Percentiles rank a stretch among this genome's conserved stretches.
Evolutionary conservation across 1,140 invertebrate species (phyloP).

Genomic region (Conopomorpha cramerella): DNA sequence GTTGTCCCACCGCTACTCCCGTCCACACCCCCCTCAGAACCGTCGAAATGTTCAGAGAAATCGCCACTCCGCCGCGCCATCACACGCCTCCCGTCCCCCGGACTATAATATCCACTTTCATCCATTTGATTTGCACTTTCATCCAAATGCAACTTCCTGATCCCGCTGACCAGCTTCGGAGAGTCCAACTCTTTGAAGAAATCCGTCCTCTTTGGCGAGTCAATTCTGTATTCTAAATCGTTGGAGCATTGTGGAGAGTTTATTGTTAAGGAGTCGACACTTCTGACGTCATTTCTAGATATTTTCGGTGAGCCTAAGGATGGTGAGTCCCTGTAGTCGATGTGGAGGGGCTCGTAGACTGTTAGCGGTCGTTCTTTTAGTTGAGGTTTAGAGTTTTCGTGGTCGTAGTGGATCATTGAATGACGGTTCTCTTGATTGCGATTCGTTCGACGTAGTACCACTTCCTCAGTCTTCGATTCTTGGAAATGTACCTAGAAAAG

Average conservation of each 20-base stretch:
- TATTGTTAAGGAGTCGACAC: constrained; percentile 59
- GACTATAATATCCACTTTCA: constrained; percentile 45
- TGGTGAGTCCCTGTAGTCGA: constrained; percentile 43
- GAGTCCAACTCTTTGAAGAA: constrained; percentile 49
- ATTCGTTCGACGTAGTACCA: constrained; percentile 31
- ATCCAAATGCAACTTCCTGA: constrained; percentile 43
- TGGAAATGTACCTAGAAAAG: constrained; percentile 46
- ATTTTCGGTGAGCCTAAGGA: constrained; percentile 43
- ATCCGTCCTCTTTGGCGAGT: constrained; percentile 49
- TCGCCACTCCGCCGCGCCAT: constrained; percentile 20
- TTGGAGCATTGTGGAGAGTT: constrained; percentile 54
- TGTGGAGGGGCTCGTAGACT: constrained; percentile 39
- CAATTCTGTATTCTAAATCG: constrained; percentile 46
- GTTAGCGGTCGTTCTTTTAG: constrained; percentile 42
- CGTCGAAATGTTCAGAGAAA: constrained; percentile 29
- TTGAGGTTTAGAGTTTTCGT: constrained; percentile 35
- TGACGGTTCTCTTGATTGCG: constrained; percentile 42
- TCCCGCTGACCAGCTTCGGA: constrained; percentile 31
- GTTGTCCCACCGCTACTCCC: constrained; percentile 33
- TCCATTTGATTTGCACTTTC: constrained; percentile 47
- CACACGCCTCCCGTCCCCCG: constrained; percentile 22
- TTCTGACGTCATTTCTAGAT: constrained; percentile 39
- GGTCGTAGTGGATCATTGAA: constrained; percentile 54
- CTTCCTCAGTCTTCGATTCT: constrained; percentile 33
- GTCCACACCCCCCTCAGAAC: constrained; percentile 33